Evolutionary conservation across 2,113 vertebrate species (phyloP).

Genomic region (Platichthys flesus): DNA sequence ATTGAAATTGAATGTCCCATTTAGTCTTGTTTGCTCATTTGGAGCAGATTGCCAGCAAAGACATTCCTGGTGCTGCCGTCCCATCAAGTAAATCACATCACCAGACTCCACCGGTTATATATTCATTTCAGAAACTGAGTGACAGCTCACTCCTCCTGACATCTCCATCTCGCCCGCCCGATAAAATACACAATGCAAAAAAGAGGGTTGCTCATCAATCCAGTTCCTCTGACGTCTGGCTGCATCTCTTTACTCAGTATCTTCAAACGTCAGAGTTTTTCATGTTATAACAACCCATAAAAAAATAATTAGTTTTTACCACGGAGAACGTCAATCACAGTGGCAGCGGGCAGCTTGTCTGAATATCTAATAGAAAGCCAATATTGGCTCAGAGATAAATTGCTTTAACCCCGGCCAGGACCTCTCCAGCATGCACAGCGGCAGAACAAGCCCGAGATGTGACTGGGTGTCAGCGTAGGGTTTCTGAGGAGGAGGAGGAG

Average conservation of each 20-base stretch:
- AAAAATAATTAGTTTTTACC: background rate
- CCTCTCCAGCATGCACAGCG: background rate
- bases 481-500: background rate
- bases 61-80: too few relatives aligned
- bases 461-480: background rate
- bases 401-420: background rate
- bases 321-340: background rate
- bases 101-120: too few relatives aligned
- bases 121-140: too few relatives aligned
- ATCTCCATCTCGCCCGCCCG: background rate
- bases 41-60: too few relatives aligned
- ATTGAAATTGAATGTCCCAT: too few relatives aligned
- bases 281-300: background rate
- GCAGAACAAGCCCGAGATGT: background rate
- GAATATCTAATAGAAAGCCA: conserved; percentile 3
- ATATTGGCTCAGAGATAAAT: conserved; percentile 9
- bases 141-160: background rate
- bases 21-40: too few relatives aligned
- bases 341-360: background rate
- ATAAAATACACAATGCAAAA: background rate
- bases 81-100: too few relatives aligned
- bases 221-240: background rate
- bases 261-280: background rate
- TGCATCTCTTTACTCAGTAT: background rate
- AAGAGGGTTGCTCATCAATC: background rate